Evolutionary conservation across 1,140 invertebrate species (phyloP).

Genomic region (Bombus impatiens): DNA sequence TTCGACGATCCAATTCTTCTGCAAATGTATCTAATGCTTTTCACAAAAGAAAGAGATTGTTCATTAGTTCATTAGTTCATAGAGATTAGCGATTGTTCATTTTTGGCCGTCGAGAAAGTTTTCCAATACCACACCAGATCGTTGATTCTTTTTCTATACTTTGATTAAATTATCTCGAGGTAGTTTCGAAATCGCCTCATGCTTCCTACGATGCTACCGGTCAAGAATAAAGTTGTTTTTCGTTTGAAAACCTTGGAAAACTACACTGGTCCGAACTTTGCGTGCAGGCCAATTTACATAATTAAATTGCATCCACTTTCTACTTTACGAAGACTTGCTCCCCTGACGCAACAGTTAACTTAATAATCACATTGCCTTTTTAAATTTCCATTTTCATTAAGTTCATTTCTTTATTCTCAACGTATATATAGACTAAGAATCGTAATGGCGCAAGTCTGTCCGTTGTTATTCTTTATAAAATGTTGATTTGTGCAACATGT

Average conservation of each 20-base stretch:
- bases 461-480: too few relatives aligned
- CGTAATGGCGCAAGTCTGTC: too few relatives aligned
- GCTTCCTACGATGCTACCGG: background rate
- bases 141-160: background rate
- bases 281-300: constrained; percentile 16
- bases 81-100: too few relatives aligned
- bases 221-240: constrained; percentile 2
- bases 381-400: constrained; percentile 15
- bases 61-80: too few relatives aligned
- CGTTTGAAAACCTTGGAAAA: constrained; percentile 24
- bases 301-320: constrained; percentile 16
- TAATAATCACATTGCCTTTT: background rate
- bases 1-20: too few relatives aligned
- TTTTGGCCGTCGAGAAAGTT: background rate
- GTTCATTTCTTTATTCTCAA: background rate
- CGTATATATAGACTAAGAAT: background rate
- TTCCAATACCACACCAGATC: background rate
- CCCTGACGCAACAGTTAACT: background rate
- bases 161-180: background rate
- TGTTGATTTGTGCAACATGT: too few relatives aligned
- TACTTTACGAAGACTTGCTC: background rate
- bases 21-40: too few relatives aligned
- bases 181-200: background rate
- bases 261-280: background rate
- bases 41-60: too few relatives aligned